Evolutionary conservation across 2,113 vertebrate species (phyloP), one percentile per base, ranked within the genome.

Genomic region (Calonectris borealis): DNA sequence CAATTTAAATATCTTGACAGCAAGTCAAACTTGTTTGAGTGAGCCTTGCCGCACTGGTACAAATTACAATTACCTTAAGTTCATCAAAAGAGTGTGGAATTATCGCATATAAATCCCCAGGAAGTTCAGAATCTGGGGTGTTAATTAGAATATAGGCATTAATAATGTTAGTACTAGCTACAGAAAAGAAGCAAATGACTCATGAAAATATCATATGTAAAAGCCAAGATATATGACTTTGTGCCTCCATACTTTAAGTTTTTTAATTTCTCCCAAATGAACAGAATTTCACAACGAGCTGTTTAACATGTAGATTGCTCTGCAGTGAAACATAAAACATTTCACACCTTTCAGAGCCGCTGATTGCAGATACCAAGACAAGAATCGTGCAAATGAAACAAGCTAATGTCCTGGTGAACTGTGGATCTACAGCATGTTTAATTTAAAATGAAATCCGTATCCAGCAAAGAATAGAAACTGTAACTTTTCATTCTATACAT

Each of bases 31-130:
- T 22, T 40, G 7, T 69, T 14, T 9, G 11, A 58, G n/a, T 13
- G 24, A 85, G 48, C 7, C n/a, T 60, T 61, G 42, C 22, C 9
- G 1, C 69, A 38, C 10, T 0, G 0, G 0, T 19, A 32, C 9
- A 80, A 79, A 11, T 24, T 16, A 36, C 5, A 66, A 2, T 48
- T 60, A 55, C 52, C 25, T 14, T 5, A 38, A 72, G 1, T 24
- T 64, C 78, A 46, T 76, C n/a, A 27, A 64, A 54, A 81, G 24
- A 11, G 16, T 42, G 21, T 6, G 16, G 24, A 57, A 52, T 61
- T 40, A 18, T 7, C 14, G 1, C 22, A 7, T 17, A 7, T 34
- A 69, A 77, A 16, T 22, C n/a, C 55, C 6, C 13, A 10, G 44
- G 16, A 83, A 57, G 12, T 11, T 72, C 62, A 65, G 40, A 80